Evolutionary conservation across 2,797 vertebrate species (phyloP), one percentile per base, ranked within the genome.

Genomic region (Pampus argenteus): DNA sequence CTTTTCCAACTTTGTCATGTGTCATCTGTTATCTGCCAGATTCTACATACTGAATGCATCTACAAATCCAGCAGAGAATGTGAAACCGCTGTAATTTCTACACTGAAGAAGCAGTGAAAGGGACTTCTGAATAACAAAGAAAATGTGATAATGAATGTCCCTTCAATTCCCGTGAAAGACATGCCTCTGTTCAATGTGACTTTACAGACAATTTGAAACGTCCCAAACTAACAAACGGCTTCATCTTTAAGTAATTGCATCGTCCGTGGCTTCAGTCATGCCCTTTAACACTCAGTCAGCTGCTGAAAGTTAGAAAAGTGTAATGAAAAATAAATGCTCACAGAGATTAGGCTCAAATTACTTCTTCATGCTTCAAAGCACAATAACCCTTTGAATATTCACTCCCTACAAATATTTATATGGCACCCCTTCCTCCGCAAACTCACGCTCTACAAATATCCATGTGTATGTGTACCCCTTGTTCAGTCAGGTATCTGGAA

Each of bases 361-460:
- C 89, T 88, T 86, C 79, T 75, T 60, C 52, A 8, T 18, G 56
- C 86, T 90, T 89, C 86, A 84, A 86, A 91, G 83, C 89, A 89
- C 75, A 93, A 87, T 71, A 86, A 52, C 61, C 65, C 88, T 91
- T 89, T 91, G 77, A 90, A 85, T 88, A 76, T 78, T 74, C 67
- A 45, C 80, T 76, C 70, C 70, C 73, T 77, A 85, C 75, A 90
- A 90, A 89, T 92, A 88, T 92, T 91, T 90, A 84, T 58, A 44
- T 38, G 81, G 60, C 47, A 48, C 77, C 74, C 78, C 73, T 84
- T 84, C 84, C 81, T 69, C 79, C 26, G 49, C 77, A 65, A 64
- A 62, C 81, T 74, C 61, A 44, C 42, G 67, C 73, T 88, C 86
- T 83, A 81, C 78, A 89, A 91, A 90, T 64, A 89, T 26, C 66